A percentile compares a stretch with the other conserved stretches of the same genome.
These are phyloP conservation scores for Zaprionus gabonicus DNA, from an alignment of 1,140 invertebrate species.

Conservation along the genomic window DNA sequence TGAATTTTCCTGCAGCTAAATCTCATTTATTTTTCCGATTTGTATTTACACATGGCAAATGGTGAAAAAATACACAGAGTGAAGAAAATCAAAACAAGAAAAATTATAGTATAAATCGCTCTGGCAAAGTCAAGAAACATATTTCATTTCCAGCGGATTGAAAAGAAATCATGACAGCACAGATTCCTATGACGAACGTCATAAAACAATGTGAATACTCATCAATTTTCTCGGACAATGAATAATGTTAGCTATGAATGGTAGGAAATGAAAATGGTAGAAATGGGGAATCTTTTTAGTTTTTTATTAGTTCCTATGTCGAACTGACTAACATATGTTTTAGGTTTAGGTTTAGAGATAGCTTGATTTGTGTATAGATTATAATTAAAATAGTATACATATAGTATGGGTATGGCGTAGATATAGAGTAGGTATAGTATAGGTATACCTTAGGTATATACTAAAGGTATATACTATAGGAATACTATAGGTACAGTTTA, in stretches of 20 bases:
- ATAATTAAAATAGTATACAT: too few relatives aligned
- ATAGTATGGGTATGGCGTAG: too few relatives aligned
- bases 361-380: too few relatives aligned
- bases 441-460: too few relatives aligned
- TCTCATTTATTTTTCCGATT: conserved; percentile 9
- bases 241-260: neutral
- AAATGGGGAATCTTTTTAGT: too few relatives aligned
- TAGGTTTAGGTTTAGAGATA: too few relatives aligned
- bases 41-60: conserved; percentile 32
- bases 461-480: too few relatives aligned
- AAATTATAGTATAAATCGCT: neutral
- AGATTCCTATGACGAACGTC: conserved; percentile 37
- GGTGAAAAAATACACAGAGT: conserved; percentile 14
- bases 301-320: too few relatives aligned
- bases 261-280: neutral
- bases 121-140: conserved; percentile 21
- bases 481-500: too few relatives aligned
- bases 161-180: conserved; percentile 13
- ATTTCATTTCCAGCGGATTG: conserved; percentile 24
- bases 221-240: neutral
- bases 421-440: too few relatives aligned
- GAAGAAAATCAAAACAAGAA: neutral
- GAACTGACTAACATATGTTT: too few relatives aligned
- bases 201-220: conserved; percentile 13
- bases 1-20: neutral